Base-by-base conservation (phyloP, 2,888 invertebrate species). In the Galerucella nymphaeae region DNA sequence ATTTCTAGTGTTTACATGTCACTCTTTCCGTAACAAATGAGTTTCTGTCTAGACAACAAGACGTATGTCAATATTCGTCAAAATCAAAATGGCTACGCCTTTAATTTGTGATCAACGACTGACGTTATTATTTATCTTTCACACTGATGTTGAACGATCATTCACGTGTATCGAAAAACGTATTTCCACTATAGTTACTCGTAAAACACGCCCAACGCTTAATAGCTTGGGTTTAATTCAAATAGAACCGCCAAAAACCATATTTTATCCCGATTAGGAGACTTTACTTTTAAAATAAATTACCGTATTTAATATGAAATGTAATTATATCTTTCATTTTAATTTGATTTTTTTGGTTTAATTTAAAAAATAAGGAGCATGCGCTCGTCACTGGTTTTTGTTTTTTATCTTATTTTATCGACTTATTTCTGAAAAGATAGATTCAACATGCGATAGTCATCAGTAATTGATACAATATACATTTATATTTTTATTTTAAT, bases 51-150 rank as follows among this genome's bases (percentile, higher is more conserved):
- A 87, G 87, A 87, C 87, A 80, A 77, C 82, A 82, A 85, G 87
- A 87, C 87, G 86, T 90, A 90, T 91, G 91, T 91, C 91, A 91
- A 91, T 91, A 91, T 91, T 91, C 91, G 91, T 91, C 91, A 91
- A 91, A 85, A 85, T 89, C 90, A 91, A 91, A 90, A 91, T 91
- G 91, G 91, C 91, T 91, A 91, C 91, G 90, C 90, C 90, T 87
- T 85, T 85, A 83, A 82, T 82, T 81, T 74, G 72, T 78, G 59
- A 86, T 75, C 80, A 73, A n/a, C 57, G 84, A 85, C 83, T 75
- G 71, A 77, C 73, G 80, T 80, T 79, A 20, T 41, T 68, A 63
- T 66, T 65, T 68, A 67, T 73, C 76, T 74, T 69, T 77, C 72
- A 66, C 74, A 55, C 73, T 70, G 42, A 59, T 59, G 45, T 66